These are phyloP conservation scores for Callorhinus ursinus DNA, from an alignment of 2,113 vertebrate species.

Conservation along the genomic window DNA sequence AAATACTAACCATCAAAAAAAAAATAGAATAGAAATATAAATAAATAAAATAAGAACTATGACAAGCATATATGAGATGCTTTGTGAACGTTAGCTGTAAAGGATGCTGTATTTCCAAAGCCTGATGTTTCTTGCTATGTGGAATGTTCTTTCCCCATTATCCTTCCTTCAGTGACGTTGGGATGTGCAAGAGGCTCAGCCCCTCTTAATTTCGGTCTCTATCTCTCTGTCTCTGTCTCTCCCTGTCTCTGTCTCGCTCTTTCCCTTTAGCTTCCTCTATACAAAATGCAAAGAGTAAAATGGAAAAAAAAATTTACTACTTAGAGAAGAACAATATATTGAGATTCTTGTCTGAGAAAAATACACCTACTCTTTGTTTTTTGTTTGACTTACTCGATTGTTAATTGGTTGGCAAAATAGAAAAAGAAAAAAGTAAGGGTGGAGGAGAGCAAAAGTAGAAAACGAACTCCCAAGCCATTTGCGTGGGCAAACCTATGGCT, in stretches of 20 bases:
- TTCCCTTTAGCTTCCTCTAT: not conserved
- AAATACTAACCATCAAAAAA: not conserved
- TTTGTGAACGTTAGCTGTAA: not conserved
- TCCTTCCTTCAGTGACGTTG: not conserved
- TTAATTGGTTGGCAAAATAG: not conserved
- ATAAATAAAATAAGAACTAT: not conserved
- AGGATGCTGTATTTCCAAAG: not conserved
- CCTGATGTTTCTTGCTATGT: not conserved
- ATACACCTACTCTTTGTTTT: not conserved
- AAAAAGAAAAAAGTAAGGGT: not conserved
- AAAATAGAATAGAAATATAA: not conserved
- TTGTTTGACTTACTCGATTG: not conserved
- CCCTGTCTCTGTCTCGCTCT: not conserved
- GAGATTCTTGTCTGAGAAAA: not conserved
- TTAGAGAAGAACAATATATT: not conserved
- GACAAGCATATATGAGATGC: not conserved
- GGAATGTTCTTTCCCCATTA: not conserved
- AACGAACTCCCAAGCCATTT: not conserved
- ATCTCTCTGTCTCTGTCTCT: not conserved
- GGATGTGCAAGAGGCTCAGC: not conserved
- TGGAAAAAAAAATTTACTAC: not conserved
- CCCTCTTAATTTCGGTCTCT: not conserved
- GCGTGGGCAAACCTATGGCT: not conserved
- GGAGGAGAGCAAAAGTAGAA: not conserved
- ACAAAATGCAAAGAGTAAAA: not conserved